phyloP scores from a whole-genome alignment of 2,888 invertebrate genomes.

The Morinoia aosen region DNA sequence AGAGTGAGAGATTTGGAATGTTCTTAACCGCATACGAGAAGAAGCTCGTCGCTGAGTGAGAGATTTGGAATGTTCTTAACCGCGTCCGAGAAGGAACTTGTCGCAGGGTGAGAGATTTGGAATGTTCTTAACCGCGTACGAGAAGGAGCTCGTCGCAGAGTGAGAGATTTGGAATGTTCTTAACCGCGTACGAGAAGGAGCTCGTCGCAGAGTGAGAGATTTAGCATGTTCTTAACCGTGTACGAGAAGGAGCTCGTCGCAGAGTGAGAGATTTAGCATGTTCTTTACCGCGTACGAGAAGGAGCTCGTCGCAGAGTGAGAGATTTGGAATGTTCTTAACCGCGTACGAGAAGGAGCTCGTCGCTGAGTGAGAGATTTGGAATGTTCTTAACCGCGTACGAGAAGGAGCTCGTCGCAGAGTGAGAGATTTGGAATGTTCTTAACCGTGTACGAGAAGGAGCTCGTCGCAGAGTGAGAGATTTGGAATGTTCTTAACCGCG shows the following conservation, averaged over 20 bases:
- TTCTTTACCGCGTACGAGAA: background rate
- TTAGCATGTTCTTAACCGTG: background rate
- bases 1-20: too few species aligned
- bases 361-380: background rate
- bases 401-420: background rate
- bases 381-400: background rate
- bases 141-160: background rate
- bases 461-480: background rate
- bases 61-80: too few species aligned
- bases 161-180: too few species aligned
- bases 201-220: background rate
- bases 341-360: background rate
- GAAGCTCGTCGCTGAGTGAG: background rate
- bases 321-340: too few species aligned
- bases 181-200: background rate
- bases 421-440: too few species aligned
- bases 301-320: background rate
- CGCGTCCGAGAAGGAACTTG: background rate
- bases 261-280: too few species aligned
- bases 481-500: background rate
- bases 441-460: background rate
- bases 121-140: background rate
- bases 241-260: background rate
- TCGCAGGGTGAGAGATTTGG: background rate
- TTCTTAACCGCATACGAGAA: background rate